phyloP scores from a whole-genome alignment of 2,113 vertebrate genomes.

The Atractosteus spatula region DNA sequence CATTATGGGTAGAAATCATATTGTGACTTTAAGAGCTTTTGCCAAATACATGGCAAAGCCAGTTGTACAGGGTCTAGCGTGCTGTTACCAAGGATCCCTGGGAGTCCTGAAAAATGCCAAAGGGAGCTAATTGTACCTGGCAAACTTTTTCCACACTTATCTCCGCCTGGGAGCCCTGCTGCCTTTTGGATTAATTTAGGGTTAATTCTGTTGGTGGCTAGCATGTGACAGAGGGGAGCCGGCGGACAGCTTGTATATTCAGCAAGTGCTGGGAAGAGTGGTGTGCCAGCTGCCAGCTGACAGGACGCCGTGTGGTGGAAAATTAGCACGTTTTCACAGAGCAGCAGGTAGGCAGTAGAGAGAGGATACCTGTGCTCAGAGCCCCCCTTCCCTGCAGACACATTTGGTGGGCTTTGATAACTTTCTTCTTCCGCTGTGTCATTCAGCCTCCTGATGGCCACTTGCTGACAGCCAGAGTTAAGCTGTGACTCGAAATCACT shows the following conservation, averaged over 20 bases:
- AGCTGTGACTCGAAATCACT: too few species aligned
- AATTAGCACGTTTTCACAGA: too few species aligned
- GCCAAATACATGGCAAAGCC: slow-evolving; percentile 42
- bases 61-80: slow-evolving; percentile 55
- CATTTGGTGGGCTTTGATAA: too few species aligned
- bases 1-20: background rate
- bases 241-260: slow-evolving; percentile 10
- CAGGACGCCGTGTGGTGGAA: background rate
- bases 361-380: too few species aligned
- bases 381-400: too few species aligned
- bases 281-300: background rate
- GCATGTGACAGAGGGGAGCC: too few species aligned
- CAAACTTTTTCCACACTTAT: slow-evolving; percentile 47
- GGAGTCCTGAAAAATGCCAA: slow-evolving; percentile 44
- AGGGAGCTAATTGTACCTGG: slow-evolving; percentile 54
- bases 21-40: slow-evolving; percentile 32
- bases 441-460: too few species aligned
- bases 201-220: slow-evolving; percentile 56
- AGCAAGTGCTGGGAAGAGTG: slow-evolving; percentile 27
- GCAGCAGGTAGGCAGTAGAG: too few species aligned
- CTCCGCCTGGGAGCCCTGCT: slow-evolving; percentile 43
- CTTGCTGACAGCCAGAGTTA: too few species aligned
- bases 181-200: slow-evolving; percentile 58
- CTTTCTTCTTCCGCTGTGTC: too few species aligned
- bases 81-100: slow-evolving; percentile 48